Percentiles rank a stretch among this genome's conserved stretches.
These are phyloP conservation scores for Thalpophila matura DNA, from an alignment of 2,888 invertebrate species.

Conservation along the genomic window DNA sequence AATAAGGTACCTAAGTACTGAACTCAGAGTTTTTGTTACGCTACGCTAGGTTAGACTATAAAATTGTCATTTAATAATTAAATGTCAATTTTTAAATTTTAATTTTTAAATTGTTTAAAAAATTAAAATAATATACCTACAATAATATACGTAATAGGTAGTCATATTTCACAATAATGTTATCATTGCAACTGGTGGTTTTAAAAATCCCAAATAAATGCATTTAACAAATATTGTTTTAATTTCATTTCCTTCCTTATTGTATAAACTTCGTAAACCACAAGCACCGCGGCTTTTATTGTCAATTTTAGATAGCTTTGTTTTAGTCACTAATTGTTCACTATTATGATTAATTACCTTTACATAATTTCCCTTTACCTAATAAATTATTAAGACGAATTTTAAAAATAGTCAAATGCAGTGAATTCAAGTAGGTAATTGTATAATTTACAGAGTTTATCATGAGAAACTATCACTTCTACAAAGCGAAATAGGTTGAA, in stretches of 20 bases:
- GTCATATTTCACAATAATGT: background rate
- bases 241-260: constrained; percentile 8
- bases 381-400: background rate
- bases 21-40: no score
- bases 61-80: no score
- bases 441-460: no score
- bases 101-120: no score
- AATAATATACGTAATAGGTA: no score
- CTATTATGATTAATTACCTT: constrained; percentile 19
- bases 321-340: constrained; percentile 6
- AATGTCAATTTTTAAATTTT: no score
- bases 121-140: no score
- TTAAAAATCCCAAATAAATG: background rate
- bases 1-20: no score
- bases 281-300: constrained; percentile 3
- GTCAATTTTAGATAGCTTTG: constrained; percentile 4
- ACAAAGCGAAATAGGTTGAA: no score
- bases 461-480: no score
- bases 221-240: background rate
- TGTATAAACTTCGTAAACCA: background rate
- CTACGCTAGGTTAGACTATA: no score
- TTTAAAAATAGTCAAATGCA: background rate
- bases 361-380: background rate
- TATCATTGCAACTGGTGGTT: background rate
- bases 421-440: no score